A percentile compares a stretch with the other conserved stretches of the same genome.
Conservation (phyloP, 1,140 invertebrate genomes). For the Drosophila oshimai region DNA sequence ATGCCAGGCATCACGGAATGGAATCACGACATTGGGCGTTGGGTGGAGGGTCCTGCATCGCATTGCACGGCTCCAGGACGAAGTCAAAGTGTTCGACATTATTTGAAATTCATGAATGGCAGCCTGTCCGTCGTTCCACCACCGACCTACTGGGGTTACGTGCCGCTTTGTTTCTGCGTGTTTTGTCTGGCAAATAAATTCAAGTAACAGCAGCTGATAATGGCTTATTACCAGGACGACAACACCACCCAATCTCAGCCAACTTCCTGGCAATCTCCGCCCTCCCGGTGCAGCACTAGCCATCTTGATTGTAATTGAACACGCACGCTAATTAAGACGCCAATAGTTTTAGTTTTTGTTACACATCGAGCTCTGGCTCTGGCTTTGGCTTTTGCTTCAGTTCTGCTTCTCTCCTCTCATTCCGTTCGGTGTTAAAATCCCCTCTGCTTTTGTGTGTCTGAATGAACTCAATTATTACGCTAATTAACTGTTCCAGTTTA, state of each 20-base stretch:
- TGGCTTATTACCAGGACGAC: conserved; percentile 59
- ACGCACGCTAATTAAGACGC: conserved; percentile 79
- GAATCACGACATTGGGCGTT: conserved; percentile 61
- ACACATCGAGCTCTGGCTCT: conserved; percentile 34
- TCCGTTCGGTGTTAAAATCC: conserved; percentile 33
- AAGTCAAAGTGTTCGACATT: conserved; percentile 81
- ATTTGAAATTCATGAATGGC: conserved; percentile 80
- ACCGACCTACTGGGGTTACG: not conserved
- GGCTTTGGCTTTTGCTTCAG: not conserved
- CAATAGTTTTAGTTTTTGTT: conserved; percentile 70
- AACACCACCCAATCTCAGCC: conserved; percentile 4
- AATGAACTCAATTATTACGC: conserved; percentile 73
- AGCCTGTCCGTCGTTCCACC: conserved; percentile 37
- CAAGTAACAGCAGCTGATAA: conserved; percentile 72
- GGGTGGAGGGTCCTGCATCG: conserved; percentile 32
- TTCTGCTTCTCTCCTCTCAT: not conserved
- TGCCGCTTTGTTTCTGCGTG: conserved; percentile 31
- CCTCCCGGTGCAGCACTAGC: not conserved
- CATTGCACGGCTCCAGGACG: conserved; percentile 67
- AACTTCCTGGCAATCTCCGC: not conserved
- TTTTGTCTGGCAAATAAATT: conserved; percentile 70
- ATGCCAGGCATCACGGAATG: conserved; percentile 71
- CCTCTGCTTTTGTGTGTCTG: conserved; percentile 31
- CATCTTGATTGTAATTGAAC: conserved; percentile 67
- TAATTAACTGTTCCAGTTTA: conserved; percentile 77